A percentile compares a stretch with the other conserved stretches of the same genome.
phyloP scores from a whole-genome alignment of 2,888 invertebrate genomes.

The Zele albiditarsus region DNA sequence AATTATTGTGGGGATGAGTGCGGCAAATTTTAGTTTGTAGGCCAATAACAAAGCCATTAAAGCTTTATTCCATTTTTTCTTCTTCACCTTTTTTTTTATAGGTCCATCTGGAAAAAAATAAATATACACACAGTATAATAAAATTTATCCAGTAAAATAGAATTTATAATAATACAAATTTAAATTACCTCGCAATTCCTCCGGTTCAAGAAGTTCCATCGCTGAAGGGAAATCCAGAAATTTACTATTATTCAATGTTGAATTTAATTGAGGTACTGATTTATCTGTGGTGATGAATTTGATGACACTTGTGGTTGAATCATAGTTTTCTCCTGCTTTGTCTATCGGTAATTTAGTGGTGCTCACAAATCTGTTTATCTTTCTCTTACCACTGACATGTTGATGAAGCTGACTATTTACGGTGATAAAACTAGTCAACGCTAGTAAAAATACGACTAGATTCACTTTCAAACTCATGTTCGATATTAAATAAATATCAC shows the following conservation, averaged over 20 bases:
- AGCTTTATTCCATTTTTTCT: constrained; percentile 80
- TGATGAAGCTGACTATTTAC: constrained; percentile 15
- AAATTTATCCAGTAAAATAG: background rate
- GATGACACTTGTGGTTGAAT: constrained; percentile 4
- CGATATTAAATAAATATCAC: constrained; percentile 11
- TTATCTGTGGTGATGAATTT: background rate
- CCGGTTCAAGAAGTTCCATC: background rate
- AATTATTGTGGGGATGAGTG: constrained; percentile 83
- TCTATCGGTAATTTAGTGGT: constrained; percentile 17
- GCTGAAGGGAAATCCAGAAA: constrained; percentile 22
- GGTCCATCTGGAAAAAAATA: constrained; percentile 48
- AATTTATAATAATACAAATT: background rate
- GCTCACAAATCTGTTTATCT: background rate
- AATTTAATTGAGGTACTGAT: background rate
- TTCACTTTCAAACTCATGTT: constrained; percentile 59
- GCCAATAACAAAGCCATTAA: constrained; percentile 85
- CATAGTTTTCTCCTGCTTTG: constrained; percentile 32
- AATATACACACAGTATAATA: background rate
- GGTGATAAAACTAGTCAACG: constrained; percentile 48
- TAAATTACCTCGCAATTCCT: constrained; percentile 41
- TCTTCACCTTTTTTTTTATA: constrained; percentile 74
- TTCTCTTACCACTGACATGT: background rate
- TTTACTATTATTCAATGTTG: constrained; percentile 23
- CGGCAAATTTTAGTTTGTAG: constrained; percentile 88
- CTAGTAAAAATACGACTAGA: constrained; percentile 61